These are phyloP conservation scores for Hyperoodon ampullatus DNA, from an alignment of 2,113 vertebrate genomes.

Conservation along the genomic window DNA sequence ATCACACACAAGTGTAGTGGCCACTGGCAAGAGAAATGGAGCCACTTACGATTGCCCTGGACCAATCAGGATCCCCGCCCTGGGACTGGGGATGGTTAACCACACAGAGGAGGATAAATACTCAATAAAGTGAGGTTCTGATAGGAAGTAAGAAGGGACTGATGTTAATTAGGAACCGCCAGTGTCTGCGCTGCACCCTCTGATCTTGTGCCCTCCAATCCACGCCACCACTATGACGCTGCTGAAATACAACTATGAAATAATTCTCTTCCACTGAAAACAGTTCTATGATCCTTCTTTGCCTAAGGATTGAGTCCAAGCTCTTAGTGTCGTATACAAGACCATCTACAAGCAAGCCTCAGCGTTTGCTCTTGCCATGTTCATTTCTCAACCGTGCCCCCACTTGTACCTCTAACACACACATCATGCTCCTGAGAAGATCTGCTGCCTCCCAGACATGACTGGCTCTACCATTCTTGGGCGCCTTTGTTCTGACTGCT, in stretches of 20 bases:
- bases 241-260: neutral
- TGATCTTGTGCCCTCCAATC: neutral
- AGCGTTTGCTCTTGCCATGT: neutral
- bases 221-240: neutral
- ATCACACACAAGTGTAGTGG: neutral
- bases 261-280: neutral
- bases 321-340: neutral
- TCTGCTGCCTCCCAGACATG: neutral
- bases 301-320: neutral
- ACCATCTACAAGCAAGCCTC: neutral
- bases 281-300: neutral
- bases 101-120: neutral
- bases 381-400: neutral
- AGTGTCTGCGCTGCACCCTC: neutral
- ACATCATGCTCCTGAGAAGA: neutral
- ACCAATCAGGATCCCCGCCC: neutral
- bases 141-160: neutral
- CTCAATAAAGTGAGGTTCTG: neutral
- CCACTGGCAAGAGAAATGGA: neutral
- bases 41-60: neutral
- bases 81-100: neutral
- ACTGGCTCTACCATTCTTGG: neutral
- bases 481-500: neutral
- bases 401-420: neutral
- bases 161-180: neutral